Percentiles rank a stretch among this genome's conserved stretches.
These are phyloP conservation scores for Neodontobutis hainanensis DNA, from an alignment of 2,113 vertebrate species.

Conservation along the genomic window DNA sequence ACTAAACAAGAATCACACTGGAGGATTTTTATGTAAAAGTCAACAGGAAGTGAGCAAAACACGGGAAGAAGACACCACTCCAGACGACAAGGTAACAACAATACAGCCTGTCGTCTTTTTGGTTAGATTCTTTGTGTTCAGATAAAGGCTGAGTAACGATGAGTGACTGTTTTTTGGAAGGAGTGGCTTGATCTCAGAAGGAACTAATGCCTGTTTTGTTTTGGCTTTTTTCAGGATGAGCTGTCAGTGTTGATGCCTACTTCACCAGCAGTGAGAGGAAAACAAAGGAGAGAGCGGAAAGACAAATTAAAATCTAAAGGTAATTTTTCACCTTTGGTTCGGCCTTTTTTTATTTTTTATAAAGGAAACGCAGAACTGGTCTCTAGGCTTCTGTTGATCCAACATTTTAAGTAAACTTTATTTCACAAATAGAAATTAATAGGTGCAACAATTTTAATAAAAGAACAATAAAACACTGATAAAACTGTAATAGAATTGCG, in stretches of 20 bases:
- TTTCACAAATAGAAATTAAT: no score
- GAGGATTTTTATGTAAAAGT: not conserved
- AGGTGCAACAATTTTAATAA: no score
- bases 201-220: not conserved
- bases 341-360: not conserved
- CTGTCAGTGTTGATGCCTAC: constrained; percentile 4
- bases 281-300: constrained; percentile 15
- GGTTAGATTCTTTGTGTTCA: not conserved
- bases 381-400: not conserved
- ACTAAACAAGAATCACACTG: not conserved
- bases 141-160: not conserved
- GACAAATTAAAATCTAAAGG: constrained; percentile 41
- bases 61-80: constrained; percentile 4
- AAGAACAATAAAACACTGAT: no score
- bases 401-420: no score
- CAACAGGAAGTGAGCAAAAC: constrained; percentile 3
- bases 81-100: constrained; percentile 21
- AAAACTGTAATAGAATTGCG: no score
- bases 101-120: not conserved
- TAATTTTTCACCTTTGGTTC: not conserved
- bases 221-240: constrained; percentile 46
- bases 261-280: constrained; percentile 3
- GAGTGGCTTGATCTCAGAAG: not conserved
- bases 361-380: not conserved
- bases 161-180: not conserved